Evolutionary conservation across 2,113 vertebrate genomes (phyloP).

Genomic region (Hipposideros armiger): DNA sequence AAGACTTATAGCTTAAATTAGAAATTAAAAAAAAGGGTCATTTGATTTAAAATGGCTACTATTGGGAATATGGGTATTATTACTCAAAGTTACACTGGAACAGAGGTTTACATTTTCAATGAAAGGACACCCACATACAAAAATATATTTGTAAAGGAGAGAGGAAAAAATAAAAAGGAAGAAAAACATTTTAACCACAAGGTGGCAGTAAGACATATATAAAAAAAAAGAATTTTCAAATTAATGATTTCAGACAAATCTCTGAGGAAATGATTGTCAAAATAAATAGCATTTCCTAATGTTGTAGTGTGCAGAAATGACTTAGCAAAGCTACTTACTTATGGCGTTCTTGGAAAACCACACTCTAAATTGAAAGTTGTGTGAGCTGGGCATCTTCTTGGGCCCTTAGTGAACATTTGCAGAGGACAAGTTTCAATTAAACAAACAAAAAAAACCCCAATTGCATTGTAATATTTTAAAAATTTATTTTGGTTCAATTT

Average conservation of each 20-base stretch:
- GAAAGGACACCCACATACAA: background rate
- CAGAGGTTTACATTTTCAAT: conserved; percentile 13
- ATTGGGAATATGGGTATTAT: background rate
- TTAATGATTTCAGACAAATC: conserved; percentile 34
- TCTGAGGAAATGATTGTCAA: conserved; percentile 57
- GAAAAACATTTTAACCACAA: conserved; percentile 68
- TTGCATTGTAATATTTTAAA: background rate
- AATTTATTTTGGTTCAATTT: background rate
- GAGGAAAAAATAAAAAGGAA: background rate
- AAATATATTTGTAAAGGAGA: background rate
- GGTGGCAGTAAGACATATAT: conserved; percentile 71
- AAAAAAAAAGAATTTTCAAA: background rate
- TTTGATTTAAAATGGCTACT: conserved; percentile 30
- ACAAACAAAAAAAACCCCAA: background rate
- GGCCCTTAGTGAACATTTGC: background rate
- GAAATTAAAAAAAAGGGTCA: background rate
- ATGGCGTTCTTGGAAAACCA: background rate
- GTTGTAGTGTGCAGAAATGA: background rate
- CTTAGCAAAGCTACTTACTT: background rate
- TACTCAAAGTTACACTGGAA: background rate
- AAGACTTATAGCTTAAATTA: conserved; percentile 26
- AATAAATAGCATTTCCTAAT: conserved; percentile 39
- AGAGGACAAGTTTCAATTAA: background rate
- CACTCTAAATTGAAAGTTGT: background rate
- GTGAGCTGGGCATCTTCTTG: background rate